phyloP scores from a whole-genome alignment of 2,888 invertebrate genomes.

The Patella pellucida region DNA sequence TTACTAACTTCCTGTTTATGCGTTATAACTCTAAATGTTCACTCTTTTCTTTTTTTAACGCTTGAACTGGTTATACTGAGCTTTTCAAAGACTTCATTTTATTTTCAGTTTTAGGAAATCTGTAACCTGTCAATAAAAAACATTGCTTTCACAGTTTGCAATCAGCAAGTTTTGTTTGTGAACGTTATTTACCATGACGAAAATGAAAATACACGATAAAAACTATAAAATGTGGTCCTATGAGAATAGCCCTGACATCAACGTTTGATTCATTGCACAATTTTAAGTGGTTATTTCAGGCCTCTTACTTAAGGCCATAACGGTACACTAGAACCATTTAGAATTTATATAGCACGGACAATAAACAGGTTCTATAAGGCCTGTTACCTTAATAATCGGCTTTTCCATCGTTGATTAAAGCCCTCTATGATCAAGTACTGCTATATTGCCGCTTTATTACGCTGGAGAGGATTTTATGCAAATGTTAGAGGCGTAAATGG shows the following conservation, averaged over 20 bases:
- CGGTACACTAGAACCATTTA: slow-evolving; percentile 5
- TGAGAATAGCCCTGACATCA: neutral
- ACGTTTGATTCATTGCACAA: neutral
- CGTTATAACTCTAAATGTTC: too few relatives aligned
- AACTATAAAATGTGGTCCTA: too few relatives aligned
- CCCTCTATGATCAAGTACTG: slow-evolving; percentile 26
- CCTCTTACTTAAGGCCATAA: slow-evolving; percentile 7
- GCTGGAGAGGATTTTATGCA: slow-evolving; percentile 33
- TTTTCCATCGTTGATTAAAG: neutral
- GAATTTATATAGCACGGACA: neutral
- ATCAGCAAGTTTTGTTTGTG: too few relatives aligned
- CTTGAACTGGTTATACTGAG: too few relatives aligned
- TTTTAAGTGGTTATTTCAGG: slow-evolving; percentile 1
- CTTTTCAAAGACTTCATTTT: too few relatives aligned
- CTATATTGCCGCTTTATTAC: slow-evolving; percentile 34
- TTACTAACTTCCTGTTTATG: too few relatives aligned
- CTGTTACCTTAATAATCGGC: slow-evolving; percentile 2
- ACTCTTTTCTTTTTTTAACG: too few relatives aligned
- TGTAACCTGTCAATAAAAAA: too few relatives aligned
- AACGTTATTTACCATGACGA: too few relatives aligned
- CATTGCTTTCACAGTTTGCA: too few relatives aligned
- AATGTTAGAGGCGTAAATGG: slow-evolving; percentile 31
- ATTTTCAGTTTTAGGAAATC: too few relatives aligned
- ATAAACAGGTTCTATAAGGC: neutral
- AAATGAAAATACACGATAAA: too few relatives aligned